Evolutionary conservation across 1,140 invertebrate genomes (phyloP), one percentile per base, ranked within the genome.

Genomic region (Campoletis sonorensis): DNA sequence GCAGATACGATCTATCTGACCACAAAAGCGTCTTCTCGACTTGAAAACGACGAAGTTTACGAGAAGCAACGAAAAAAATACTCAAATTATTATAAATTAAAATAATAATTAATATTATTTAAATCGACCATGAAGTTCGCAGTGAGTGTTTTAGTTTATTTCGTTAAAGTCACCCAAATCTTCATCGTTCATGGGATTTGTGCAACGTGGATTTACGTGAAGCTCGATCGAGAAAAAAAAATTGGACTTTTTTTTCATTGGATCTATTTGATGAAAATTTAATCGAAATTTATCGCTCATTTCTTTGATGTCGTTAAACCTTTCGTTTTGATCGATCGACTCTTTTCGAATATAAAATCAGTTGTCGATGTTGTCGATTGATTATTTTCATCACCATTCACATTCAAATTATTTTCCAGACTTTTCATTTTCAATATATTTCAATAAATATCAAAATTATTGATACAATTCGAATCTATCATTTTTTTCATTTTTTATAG

Each of bases 1-100:
- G 89, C 87, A 89, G 89, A 88, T 90, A 87, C 87, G 83, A 88
- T 88, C 88, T 88, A 88, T 88, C 88, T 88, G 88, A 88, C 87
- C 84, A n/a, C n/a, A 87, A 89, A 85, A 83, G 87, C 85, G 84
- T 73, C 79, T 45, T 71, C 79, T 73, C 70, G 54, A 64, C 27
- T 37, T 33, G n/a, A 30, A 30, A 33, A 33, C 30, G 2, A 70
- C 26, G 27, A 33, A 16, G 21, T 58, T 23, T 1, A 23, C 54
- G 30, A 70, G 30, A 70, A 16, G 11, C 15, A 33, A 30, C n/a
- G 11, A 33, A 70, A 33, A 37, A 33, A 33, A 70, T n/a, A n/a
- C n/a, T n/a, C n/a, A 71, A 33, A 33, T 7, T 7, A 33, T 33
- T 33, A 27, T n/a, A 30, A 64, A 64, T 27, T 27, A 67, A 37